Base-by-base conservation (phyloP, 2,113 vertebrate species). In the Acrocephalus arundinaceus region DNA sequence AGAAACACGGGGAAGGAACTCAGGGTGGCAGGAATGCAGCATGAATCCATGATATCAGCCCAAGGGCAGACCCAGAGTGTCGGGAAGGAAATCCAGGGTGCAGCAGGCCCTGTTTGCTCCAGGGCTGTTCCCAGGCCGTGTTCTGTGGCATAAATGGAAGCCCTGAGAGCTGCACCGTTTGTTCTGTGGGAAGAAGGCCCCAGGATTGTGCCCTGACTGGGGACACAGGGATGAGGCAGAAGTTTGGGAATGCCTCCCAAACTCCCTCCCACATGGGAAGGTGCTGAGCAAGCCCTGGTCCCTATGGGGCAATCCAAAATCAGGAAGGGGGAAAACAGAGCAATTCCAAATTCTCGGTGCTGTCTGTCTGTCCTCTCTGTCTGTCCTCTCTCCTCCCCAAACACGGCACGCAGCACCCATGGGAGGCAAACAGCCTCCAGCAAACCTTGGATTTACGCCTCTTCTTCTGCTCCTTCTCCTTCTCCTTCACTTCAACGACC, bases 361-460 rank as follows among this genome's bases (percentile, higher is more conserved):
- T 46, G 10, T n/a, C n/a, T n/a, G n/a, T n/a, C n/a, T n/a, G n/a
- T n/a, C n/a, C n/a, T n/a, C n/a, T 15, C 39, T 57, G 28, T n/a
- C 4, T 9, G 48, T 7, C 57, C 37, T 61, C 72, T 57, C 30
- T 72, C 39, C 35, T 78, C 61, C 61, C 25, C 31, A 39, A 9
- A 11, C 9, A 4, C 80, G 37, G 35, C 17, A 17, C 1, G 15
- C 31, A 72, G 46, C 48, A 48, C 8, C 41, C 15, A 2, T n/a
- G n/a, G n/a, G 0, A 14, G 45, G 25, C 48, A 31, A n/a, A n/a
- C n/a, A n/a, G n/a, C n/a, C 58, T 35, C 55, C 57, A 19, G 93
- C 95, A 9, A 62, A 98, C 98, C 97, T 98, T 97, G 0, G 7
- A 21, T 67, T 94, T 93, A 15, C 87, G 28, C 54, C 83, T 92